Percentiles rank a stretch among this genome's conserved stretches.
These are phyloP conservation scores for Catamblyrhynchus diadema DNA, from an alignment of 2,797 vertebrate species.

Conservation along the genomic window DNA sequence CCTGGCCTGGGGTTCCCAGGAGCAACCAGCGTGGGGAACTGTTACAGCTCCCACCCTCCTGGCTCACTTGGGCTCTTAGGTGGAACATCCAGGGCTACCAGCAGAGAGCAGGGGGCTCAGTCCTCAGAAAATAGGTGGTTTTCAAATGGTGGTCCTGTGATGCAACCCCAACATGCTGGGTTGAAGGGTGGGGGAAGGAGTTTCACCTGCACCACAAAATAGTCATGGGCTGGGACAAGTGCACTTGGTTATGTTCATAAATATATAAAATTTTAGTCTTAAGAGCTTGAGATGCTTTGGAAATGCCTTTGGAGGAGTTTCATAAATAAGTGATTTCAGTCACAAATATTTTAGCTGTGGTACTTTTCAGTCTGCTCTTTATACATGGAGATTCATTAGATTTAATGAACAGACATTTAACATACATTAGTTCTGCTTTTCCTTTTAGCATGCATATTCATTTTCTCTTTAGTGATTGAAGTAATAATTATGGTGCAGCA, in stretches of 20 bases:
- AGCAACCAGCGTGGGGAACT: accelerated
- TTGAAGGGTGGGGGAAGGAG: not conserved
- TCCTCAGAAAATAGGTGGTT: not conserved
- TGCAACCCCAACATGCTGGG: not conserved
- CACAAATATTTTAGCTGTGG: not conserved
- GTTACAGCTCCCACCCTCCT: not conserved
- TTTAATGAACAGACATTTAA: conserved; percentile 28
- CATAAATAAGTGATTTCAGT: not conserved
- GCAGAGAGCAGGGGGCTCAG: not conserved
- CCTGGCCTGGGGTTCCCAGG: not conserved
- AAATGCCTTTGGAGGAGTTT: not conserved
- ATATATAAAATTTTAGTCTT: not conserved
- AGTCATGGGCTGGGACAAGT: not conserved
- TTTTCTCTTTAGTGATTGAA: not conserved
- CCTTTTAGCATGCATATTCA: conserved; percentile 12
- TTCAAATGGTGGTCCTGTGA: not conserved
- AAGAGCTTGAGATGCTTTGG: not conserved
- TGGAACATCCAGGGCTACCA: not conserved
- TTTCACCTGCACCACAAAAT: not conserved
- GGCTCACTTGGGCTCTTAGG: not conserved
- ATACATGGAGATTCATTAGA: not conserved
- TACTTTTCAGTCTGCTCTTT: not conserved
- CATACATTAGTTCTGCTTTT: conserved; percentile 8
- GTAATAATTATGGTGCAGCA: not conserved
- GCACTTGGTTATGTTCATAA: not conserved